phyloP scores from a whole-genome alignment of 2,888 invertebrate species.

The Luperina nickerlii region DNA sequence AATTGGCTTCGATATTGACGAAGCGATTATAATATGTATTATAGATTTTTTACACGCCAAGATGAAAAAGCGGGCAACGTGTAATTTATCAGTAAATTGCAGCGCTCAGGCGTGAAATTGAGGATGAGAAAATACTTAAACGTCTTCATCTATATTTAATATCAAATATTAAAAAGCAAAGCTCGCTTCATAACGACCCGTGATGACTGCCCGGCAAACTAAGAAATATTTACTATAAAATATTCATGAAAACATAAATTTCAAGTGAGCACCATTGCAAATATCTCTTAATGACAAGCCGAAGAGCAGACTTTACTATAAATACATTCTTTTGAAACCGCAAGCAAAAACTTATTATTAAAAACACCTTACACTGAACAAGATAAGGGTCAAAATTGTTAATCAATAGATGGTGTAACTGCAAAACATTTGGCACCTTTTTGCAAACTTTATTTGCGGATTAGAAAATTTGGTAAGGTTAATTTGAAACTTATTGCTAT shows the following conservation, averaged over 20 bases:
- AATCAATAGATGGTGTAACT: slow-evolving; percentile 67
- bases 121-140: slow-evolving; percentile 55
- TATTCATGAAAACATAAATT: slow-evolving; percentile 77
- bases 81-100: slow-evolving; percentile 58
- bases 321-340: slow-evolving; percentile 65
- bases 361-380: slow-evolving; percentile 25
- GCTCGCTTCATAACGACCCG: slow-evolving; percentile 53
- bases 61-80: slow-evolving; percentile 32
- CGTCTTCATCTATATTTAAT: slow-evolving; percentile 65
- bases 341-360: slow-evolving; percentile 22
- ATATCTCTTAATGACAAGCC: slow-evolving; percentile 79
- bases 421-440: slow-evolving; percentile 68
- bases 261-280: slow-evolving; percentile 75
- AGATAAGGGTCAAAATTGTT: slow-evolving; percentile 52
- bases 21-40: slow-evolving; percentile 34
- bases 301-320: slow-evolving; percentile 75
- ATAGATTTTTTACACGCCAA: slow-evolving; percentile 38
- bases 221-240: slow-evolving; percentile 69
- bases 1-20: slow-evolving; percentile 5
- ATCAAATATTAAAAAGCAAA: slow-evolving; percentile 58
- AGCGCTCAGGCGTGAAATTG: slow-evolving; percentile 48
- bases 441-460: slow-evolving; percentile 24
- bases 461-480: slow-evolving; percentile 17
- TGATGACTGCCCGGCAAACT: slow-evolving; percentile 56
- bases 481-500: slow-evolving; percentile 44